These are phyloP conservation scores for zebrafish (Danio rerio) DNA, from an alignment of 2,113 vertebrate genomes.

Conservation along the genomic window DNA sequence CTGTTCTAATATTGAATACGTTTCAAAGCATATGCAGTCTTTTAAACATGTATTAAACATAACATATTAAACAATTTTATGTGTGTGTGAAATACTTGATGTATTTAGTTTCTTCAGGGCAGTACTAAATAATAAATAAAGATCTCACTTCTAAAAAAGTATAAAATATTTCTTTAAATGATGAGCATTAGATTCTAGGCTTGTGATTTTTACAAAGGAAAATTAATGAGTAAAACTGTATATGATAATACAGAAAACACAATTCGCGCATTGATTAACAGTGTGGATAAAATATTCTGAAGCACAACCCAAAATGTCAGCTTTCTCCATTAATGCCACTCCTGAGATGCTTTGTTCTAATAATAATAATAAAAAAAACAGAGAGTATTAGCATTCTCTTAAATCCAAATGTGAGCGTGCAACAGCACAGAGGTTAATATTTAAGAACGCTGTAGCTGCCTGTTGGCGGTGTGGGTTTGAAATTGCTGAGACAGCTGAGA, in stretches of 20 bases:
- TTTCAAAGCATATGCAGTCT: background rate
- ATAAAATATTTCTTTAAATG: background rate
- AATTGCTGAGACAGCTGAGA: conserved; percentile 76
- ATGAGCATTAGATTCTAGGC: background rate
- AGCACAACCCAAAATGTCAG: background rate
- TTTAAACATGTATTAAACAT: background rate
- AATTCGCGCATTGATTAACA: conserved; percentile 43
- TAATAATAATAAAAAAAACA: conserved; percentile 3
- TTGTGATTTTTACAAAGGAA: background rate
- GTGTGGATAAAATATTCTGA: conserved; percentile 35
- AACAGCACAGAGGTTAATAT: conserved; percentile 61
- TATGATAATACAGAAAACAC: background rate
- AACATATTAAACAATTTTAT: background rate
- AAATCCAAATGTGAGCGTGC: conserved; percentile 5
- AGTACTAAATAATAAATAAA: background rate
- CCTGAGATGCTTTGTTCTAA: conserved; percentile 9
- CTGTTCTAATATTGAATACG: background rate
- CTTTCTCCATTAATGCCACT: background rate
- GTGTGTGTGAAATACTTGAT: background rate
- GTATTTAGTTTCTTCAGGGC: background rate
- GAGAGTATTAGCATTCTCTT: background rate
- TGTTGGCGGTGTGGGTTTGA: conserved; percentile 65
- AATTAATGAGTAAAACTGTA: background rate
- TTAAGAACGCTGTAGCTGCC: conserved; percentile 59
- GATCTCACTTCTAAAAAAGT: background rate